Percentiles rank a stretch among this genome's conserved stretches.
These are phyloP conservation scores for Elegia similella DNA, from an alignment of 2,888 invertebrate genomes.

Conservation along the genomic window DNA sequence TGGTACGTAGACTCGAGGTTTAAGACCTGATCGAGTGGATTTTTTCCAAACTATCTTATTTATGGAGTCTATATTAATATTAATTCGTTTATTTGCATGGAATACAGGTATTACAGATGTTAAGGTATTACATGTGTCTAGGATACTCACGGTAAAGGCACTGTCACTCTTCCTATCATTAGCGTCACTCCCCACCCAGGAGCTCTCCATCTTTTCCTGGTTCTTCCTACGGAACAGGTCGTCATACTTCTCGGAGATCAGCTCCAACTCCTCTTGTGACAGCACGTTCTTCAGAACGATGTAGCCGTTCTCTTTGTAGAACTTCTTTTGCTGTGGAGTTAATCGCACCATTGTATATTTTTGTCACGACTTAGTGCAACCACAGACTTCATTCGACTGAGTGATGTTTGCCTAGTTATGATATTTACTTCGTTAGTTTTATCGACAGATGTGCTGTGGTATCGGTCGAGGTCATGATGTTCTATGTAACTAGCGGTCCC, in stretches of 20 bases:
- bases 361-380: background rate
- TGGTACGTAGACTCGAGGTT: too few relatives aligned
- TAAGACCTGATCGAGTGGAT: too few relatives aligned
- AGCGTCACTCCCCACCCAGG: conserved; percentile 77
- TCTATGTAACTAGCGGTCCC: too few relatives aligned
- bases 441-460: background rate
- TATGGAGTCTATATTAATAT: too few relatives aligned
- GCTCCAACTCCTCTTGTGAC: conserved; percentile 59
- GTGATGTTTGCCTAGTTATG: background rate
- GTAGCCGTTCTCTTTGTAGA: conserved; percentile 79
- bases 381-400: background rate
- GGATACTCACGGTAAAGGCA: conserved; percentile 45
- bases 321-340: conserved; percentile 66
- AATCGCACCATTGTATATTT: conserved; percentile 48
- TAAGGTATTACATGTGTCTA: too few relatives aligned
- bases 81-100: too few relatives aligned
- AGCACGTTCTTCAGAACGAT: conserved; percentile 71
- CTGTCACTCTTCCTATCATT: conserved; percentile 46
- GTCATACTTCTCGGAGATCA: conserved; percentile 73
- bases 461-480: background rate
- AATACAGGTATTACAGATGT: too few relatives aligned
- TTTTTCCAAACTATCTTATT: too few relatives aligned
- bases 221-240: conserved; percentile 74
- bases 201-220: conserved; percentile 72
- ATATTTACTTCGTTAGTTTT: background rate